Evolutionary conservation across 2,113 vertebrate genomes (phyloP).

Genomic region (Campylomormyrus tamandua): DNA sequence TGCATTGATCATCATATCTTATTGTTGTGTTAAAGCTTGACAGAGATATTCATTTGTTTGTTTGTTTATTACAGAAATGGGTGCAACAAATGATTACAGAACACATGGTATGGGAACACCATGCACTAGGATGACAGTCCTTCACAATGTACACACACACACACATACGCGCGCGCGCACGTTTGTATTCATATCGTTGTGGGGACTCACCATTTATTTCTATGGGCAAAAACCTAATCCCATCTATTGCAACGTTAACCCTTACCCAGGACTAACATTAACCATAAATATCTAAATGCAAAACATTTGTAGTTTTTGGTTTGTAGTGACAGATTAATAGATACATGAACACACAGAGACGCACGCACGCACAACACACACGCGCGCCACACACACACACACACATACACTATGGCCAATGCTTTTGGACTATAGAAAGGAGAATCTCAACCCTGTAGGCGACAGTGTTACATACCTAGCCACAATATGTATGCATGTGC

Average conservation of each 20-base stretch:
- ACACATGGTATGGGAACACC: neutral
- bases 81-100: neutral
- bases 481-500: neutral
- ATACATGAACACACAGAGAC: neutral
- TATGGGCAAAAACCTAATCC: neutral
- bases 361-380: neutral
- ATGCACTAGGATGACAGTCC: neutral
- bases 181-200: neutral
- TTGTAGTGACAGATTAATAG: neutral
- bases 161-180: neutral
- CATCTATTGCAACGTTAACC: no score
- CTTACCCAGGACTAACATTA: no score
- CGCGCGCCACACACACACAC: no score
- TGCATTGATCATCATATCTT: neutral
- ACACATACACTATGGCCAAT: neutral
- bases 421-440: neutral
- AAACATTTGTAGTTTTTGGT: neutral
- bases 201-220: neutral
- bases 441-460: neutral
- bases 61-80: neutral
- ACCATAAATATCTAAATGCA: no score
- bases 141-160: neutral
- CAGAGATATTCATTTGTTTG: neutral
- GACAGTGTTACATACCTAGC: neutral
- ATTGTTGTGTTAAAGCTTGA: neutral